phyloP scores from a whole-genome alignment of 1,140 invertebrate species.

The Drosophila bifasciata region DNA sequence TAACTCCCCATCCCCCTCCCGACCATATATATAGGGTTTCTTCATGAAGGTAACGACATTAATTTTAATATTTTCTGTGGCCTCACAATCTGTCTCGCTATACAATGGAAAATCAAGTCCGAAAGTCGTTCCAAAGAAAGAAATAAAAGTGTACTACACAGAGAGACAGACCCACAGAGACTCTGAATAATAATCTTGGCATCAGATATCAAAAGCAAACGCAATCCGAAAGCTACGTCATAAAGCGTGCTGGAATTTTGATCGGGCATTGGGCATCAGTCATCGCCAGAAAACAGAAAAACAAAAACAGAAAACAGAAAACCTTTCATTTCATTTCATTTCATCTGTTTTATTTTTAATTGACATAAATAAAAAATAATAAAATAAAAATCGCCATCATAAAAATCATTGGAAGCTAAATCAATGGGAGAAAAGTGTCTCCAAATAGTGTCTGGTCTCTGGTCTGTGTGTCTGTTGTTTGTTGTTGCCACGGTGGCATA shows the following conservation, averaged over 20 bases:
- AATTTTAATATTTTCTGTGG: conserved; percentile 72
- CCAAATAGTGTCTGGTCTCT: conserved; percentile 31
- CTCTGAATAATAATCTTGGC: conserved; percentile 52
- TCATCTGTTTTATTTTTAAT: conserved; percentile 58
- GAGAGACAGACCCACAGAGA: conserved; percentile 9
- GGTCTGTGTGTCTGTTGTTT: conserved; percentile 37
- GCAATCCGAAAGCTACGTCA: conserved; percentile 49
- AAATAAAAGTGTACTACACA: conserved; percentile 49
- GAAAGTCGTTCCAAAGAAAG: conserved; percentile 77
- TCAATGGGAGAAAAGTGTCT: conserved; percentile 16
- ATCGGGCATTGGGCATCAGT: conserved; percentile 46
- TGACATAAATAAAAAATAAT: conserved; percentile 67
- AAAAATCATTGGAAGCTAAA: conserved; percentile 42
- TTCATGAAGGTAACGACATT: conserved; percentile 63
- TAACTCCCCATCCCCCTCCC: not conserved
- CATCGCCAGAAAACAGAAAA: conserved; percentile 38
- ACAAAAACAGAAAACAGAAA: too few species aligned
- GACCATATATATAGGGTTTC: conserved; percentile 38
- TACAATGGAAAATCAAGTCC: conserved; percentile 70
- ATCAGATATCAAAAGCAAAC: conserved; percentile 29
- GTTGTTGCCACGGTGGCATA: conserved; percentile 70
- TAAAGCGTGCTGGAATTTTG: conserved; percentile 80
- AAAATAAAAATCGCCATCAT: conserved; percentile 62
- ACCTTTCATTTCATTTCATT: not conserved
- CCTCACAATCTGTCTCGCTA: conserved; percentile 8